A percentile compares a stretch with the other conserved stretches of the same genome.
Evolutionary conservation across 2,888 invertebrate genomes (phyloP).

Genomic region (Campoplex capitator): DNA sequence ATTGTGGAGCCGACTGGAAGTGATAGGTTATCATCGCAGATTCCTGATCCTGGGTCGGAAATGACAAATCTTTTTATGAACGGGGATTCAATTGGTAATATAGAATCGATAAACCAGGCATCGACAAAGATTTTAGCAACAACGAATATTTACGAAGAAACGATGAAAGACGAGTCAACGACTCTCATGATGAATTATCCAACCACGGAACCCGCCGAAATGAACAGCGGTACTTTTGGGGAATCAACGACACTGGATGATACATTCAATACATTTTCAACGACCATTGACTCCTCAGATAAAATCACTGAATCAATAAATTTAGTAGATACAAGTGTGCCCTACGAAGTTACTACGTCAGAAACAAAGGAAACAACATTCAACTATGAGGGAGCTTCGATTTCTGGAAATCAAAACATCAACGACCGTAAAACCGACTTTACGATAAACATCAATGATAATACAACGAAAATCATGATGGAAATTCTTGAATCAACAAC

Average conservation of each 20-base stretch:
- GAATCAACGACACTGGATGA: conserved; percentile 33
- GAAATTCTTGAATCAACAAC: conserved; percentile 37
- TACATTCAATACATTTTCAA: not conserved
- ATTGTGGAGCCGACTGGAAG: conserved; percentile 4
- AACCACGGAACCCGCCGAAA: not conserved
- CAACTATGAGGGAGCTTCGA: conserved; percentile 12
- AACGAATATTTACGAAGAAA: not conserved
- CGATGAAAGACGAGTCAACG: not conserved
- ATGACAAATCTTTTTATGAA: conserved; percentile 14
- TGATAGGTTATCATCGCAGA: not conserved
- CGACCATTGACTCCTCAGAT: conserved; percentile 1
- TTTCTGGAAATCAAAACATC: not conserved
- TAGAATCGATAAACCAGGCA: not conserved
- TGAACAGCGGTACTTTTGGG: not conserved
- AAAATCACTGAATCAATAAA: conserved; percentile 16
- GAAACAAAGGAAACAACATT: conserved; percentile 25
- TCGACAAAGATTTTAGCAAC: not conserved
- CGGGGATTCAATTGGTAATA: not conserved
- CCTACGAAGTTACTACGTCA: not conserved
- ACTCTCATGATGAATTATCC: not conserved
- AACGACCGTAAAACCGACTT: conserved; percentile 13
- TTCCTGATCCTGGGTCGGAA: not conserved
- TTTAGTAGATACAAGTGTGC: not conserved
- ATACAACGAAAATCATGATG: conserved; percentile 8
- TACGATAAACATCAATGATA: conserved; percentile 12